phyloP scores from a whole-genome alignment of 2,888 invertebrate species.

The Eristalinus sepulchralis region DNA sequence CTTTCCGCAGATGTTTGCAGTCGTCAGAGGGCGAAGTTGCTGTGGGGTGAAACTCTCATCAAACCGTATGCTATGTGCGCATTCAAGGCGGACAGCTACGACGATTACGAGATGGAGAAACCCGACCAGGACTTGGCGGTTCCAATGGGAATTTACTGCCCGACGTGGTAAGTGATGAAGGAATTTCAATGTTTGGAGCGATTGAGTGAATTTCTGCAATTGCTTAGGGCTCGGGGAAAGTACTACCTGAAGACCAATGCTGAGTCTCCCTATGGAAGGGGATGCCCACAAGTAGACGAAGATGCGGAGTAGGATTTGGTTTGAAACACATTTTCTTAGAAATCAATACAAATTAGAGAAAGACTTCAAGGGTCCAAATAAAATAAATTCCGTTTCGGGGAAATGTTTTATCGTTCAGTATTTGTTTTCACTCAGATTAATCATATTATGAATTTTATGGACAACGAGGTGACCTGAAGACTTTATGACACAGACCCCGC shows the following conservation, averaged over 20 bases:
- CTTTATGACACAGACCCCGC: too few relatives aligned
- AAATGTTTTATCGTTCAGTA: too few relatives aligned
- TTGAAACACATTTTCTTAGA: too few relatives aligned
- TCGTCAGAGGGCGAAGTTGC: neutral
- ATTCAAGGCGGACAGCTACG: neutral
- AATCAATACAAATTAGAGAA: too few relatives aligned
- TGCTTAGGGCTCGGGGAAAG: constrained; percentile 19
- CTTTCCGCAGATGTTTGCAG: neutral
- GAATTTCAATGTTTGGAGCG: neutral
- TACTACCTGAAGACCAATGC: constrained; percentile 42
- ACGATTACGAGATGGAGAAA: neutral
- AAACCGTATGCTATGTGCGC: neutral
- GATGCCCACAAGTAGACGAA: neutral
- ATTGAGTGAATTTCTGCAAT: too few relatives aligned
- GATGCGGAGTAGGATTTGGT: too few relatives aligned
- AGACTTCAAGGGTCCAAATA: too few relatives aligned
- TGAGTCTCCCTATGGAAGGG: constrained; percentile 16
- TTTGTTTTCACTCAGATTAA: too few relatives aligned
- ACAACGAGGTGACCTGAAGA: too few relatives aligned
- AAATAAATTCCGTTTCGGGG: too few relatives aligned
- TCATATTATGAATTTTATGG: too few relatives aligned
- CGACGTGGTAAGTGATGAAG: neutral
- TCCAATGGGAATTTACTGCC: neutral
- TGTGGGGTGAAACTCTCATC: neutral
- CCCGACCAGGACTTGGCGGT: neutral